Evolutionary conservation across 1,140 invertebrate genomes (phyloP).

Genomic region (Aphelenchoides avenae): DNA sequence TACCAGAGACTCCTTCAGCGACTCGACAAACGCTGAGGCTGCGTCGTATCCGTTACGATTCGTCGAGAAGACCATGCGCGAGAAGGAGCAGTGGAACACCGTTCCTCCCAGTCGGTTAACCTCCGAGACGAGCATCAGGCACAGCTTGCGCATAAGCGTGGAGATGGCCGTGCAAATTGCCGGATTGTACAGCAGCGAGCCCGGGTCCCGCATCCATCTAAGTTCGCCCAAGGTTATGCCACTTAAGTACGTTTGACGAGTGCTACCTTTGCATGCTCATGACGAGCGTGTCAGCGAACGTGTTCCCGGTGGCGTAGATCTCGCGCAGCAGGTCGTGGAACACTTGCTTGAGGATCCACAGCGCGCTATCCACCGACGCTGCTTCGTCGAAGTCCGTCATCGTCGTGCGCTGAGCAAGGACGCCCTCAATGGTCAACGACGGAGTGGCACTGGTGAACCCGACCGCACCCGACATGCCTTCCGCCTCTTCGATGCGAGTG

Average conservation of each 20-base stretch:
- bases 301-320: conserved; percentile 31
- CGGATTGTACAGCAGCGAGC: conserved; percentile 85
- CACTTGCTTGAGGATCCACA: conserved; percentile 28
- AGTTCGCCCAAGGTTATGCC: conserved; percentile 19
- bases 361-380: conserved; percentile 62
- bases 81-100: conserved; percentile 88
- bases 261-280: conserved; percentile 82
- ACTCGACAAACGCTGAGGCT: conserved; percentile 82
- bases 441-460: conserved; percentile 67
- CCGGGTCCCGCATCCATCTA: conserved; percentile 75
- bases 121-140: conserved; percentile 83
- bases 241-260: not conserved
- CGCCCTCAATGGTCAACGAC: conserved; percentile 24
- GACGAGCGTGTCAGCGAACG: conserved; percentile 63
- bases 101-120: conserved; percentile 82
- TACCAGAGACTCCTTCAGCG: conserved; percentile 79
- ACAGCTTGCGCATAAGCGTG: conserved; percentile 92
- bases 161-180: conserved; percentile 81
- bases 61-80: conserved; percentile 77
- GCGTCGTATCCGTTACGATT: conserved; percentile 7
- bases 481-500: conserved; percentile 48
- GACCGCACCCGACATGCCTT: conserved; percentile 60
- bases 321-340: conserved; percentile 43
- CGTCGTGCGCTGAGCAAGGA: conserved; percentile 17
- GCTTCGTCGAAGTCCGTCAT: conserved; percentile 72